Evolutionary conservation across 2,888 invertebrate genomes (phyloP), one percentile per base, ranked within the genome.

Genomic region (Cotesia congregata): DNA sequence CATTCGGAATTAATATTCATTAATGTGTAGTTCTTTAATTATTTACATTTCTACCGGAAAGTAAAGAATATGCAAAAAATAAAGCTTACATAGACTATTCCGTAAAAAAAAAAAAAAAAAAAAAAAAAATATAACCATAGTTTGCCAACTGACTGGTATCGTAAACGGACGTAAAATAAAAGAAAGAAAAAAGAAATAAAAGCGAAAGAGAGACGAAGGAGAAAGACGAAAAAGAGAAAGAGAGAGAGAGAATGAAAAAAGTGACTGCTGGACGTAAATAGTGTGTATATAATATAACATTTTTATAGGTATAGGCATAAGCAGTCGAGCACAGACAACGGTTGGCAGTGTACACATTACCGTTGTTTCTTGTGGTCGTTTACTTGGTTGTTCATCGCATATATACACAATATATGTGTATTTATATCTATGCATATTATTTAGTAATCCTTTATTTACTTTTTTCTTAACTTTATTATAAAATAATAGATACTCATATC

Each of bases 291-390:
- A 50, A 12, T 50, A 50, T 50, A 50, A 50, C 50, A 50, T 50
- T 50, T 50, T 50, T 50, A 50, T 50, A 30, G 30, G 30, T 30
- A 50, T 12, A 67, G 20, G 41, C 20, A 64, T 65, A 61, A 67
- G 67, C 65, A 76, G 73, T 73, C 69, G 73, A 60, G 70, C 64
- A 77, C 70, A 77, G 77, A 73, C 77, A 77, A 74, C 69, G 64
- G 73, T 73, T 77, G 77, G 69, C 65, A 65, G 50, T 77, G 77
- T 20, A 20, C 30, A 41, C 64, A 3, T 73, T 67, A 67, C 67
- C 60, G 67, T 73, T 73, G 38, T 30, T 73, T 50, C 38, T 50
- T 50, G 40, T 73, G 30, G 64, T 15, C 73, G 73, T 67, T 73
- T 65, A 7, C 39, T 30, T 64, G 12, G 17, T 64, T 72, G 59